These are phyloP conservation scores for Lumbricus terrestris DNA, from an alignment of 2,888 invertebrate genomes.

Conservation along the genomic window DNA sequence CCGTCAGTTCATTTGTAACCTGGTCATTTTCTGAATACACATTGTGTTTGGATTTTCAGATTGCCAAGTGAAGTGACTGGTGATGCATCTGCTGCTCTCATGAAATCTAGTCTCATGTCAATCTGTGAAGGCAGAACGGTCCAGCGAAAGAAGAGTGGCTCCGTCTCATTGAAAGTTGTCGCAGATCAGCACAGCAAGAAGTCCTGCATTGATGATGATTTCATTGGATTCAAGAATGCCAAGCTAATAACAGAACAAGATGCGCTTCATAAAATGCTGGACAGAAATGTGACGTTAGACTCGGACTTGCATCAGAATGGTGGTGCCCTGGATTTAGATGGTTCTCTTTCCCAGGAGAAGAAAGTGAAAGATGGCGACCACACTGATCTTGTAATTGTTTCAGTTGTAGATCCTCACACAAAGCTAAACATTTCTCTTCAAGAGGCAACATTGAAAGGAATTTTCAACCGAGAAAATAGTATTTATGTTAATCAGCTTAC, in stretches of 20 bases:
- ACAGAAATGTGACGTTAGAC: not conserved
- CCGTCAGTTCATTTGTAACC: not conserved
- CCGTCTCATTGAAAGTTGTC: not conserved
- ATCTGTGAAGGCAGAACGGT: not conserved
- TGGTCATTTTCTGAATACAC: not conserved
- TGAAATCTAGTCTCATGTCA: not conserved
- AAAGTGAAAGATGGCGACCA: not conserved
- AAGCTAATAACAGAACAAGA: not conserved
- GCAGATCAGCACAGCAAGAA: not conserved
- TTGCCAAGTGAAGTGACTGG: not conserved
- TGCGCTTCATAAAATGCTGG: not conserved
- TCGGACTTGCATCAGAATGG: not conserved
- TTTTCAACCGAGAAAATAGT: conserved; percentile 6
- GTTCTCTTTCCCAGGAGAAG: not conserved
- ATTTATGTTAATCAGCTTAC: conserved; percentile 6
- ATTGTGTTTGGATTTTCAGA: not conserved
- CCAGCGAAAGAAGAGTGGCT: not conserved
- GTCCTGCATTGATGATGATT: not conserved
- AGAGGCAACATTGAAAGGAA: conserved; percentile 16
- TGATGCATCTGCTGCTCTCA: not conserved
- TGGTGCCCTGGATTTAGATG: not conserved
- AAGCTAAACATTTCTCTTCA: conserved; percentile 7
- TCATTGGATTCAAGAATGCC: not conserved
- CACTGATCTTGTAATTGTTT: conserved; percentile 10
- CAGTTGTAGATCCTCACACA: conserved; percentile 17